Evolutionary conservation across 2,888 invertebrate species (phyloP), one percentile per base, ranked within the genome.

Genomic region (Idaea straminata): DNA sequence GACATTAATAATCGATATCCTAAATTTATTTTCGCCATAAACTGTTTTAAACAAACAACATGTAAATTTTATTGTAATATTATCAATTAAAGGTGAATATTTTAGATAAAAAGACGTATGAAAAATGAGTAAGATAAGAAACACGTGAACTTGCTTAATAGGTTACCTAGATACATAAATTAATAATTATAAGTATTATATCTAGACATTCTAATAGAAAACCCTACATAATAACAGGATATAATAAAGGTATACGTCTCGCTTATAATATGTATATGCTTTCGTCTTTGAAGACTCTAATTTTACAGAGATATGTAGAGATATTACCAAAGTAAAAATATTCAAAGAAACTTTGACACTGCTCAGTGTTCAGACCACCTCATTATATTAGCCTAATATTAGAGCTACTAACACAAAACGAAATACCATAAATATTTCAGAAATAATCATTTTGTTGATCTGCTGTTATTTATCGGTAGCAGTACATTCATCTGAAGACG

Each of bases 391-490:
- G 25, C 25, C 25, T 25, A 25, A 25, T 25, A 25, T 25, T 25
- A 25, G 13, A 47, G 47, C 4, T 4, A 38, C 58, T 62, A 59
- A 62, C 62, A 15, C 62, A 38, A 62, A 36, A 16, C 81, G 76
- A 81, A 77, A 81, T 25, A 25, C 25, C 81, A 84, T 84, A 83
- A 82, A 81, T 84, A 80, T 83, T 85, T 83, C 86, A 86, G 86
- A 88, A 83, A 86, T 88, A 90, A 90, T 89, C 87, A 87, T 71
- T 83, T 82, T 78, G 80, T 77, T 74, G 79, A 77, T 77, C 72
- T 71, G 76, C 72, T 80, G 83, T 90, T 89, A 90, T 91, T 92
- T 91, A 91, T 91, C 91, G 89, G 91, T 89, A 91, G 92, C 91
- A 69, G 83, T 70, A 76, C 82, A 74, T 78, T 81, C 76, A 78